phyloP scores from a whole-genome alignment of 1,140 invertebrate genomes.

The Eufriesea mexicana region DNA sequence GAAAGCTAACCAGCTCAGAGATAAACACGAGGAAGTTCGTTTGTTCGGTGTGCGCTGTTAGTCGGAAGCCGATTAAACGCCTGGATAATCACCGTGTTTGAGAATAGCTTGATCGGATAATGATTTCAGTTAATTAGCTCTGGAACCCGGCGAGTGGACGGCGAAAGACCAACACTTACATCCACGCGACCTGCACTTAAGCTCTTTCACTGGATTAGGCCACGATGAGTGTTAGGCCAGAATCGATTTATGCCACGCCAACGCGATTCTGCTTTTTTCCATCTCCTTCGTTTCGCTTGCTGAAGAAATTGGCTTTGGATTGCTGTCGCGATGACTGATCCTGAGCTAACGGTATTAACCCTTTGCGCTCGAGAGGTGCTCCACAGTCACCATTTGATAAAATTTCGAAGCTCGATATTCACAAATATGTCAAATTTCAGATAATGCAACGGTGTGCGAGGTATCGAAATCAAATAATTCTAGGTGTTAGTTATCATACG shows the following conservation, averaged over 20 bases:
- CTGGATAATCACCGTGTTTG: conserved; percentile 56
- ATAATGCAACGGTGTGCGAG: no score
- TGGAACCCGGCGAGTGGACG: conserved; percentile 41
- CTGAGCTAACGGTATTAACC: background rate
- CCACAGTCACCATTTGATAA: no score
- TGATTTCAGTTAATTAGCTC: conserved; percentile 64
- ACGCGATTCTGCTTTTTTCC: background rate
- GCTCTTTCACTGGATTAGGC: conserved; percentile 39
- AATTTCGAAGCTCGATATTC: no score
- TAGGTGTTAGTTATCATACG: no score
- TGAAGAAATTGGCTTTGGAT: no score
- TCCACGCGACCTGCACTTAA: background rate
- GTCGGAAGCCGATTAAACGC: conserved; percentile 51
- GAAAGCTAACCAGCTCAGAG: background rate
- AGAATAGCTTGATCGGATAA: conserved; percentile 56
- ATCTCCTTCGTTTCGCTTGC: background rate
- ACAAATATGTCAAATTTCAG: no score
- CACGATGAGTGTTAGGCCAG: background rate
- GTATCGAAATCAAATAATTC: no score
- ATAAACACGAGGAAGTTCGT: conserved; percentile 25
- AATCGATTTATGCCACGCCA: background rate
- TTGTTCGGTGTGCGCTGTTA: background rate
- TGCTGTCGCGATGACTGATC: background rate
- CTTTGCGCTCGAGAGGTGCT: no score
- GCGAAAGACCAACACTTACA: conserved; percentile 33